Evolutionary conservation across 37 sponge, comb jelly and placozoan genomes (phyloP).

Genomic region (Beroe forskalii): DNA sequence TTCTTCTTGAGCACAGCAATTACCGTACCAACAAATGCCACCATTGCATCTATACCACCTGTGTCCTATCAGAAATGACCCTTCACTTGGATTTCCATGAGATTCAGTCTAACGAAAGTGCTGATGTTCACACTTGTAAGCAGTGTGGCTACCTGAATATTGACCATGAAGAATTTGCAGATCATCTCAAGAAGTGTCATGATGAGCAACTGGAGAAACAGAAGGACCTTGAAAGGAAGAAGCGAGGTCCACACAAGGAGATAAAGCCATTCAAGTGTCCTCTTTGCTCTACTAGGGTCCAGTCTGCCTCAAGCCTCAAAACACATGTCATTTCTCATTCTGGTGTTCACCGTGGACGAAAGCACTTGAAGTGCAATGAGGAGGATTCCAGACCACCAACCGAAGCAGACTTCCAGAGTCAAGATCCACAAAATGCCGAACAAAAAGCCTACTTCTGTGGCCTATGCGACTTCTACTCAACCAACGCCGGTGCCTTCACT

Average conservation of each 20-base stretch:
- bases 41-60: slow-evolving; percentile 20
- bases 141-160: slow-evolving; percentile 51
- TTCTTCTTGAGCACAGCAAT: slow-evolving; percentile 40
- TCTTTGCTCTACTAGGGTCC: slow-evolving; percentile 29
- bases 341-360: neutral
- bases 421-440: neutral
- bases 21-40: slow-evolving; percentile 36
- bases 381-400: neutral
- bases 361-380: slow-evolving; percentile 29
- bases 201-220: slow-evolving; percentile 21
- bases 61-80: slow-evolving; percentile 25
- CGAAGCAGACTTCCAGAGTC: neutral
- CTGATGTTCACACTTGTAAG: slow-evolving; percentile 58
- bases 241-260: slow-evolving; percentile 55
- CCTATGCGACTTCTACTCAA: slow-evolving; percentile 33
- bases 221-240: neutral
- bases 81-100: slow-evolving; percentile 60
- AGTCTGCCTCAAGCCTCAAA: slow-evolving; percentile 44
- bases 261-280: slow-evolving; percentile 59
- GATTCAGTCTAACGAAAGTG: slow-evolving; percentile 63
- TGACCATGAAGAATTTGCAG: neutral
- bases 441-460: neutral
- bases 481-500: slow-evolving; percentile 8
- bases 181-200: slow-evolving; percentile 1
- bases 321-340: slow-evolving; percentile 45